phyloP scores from a whole-genome alignment of 2,888 invertebrate genomes.

The Xylota sylvarum region DNA sequence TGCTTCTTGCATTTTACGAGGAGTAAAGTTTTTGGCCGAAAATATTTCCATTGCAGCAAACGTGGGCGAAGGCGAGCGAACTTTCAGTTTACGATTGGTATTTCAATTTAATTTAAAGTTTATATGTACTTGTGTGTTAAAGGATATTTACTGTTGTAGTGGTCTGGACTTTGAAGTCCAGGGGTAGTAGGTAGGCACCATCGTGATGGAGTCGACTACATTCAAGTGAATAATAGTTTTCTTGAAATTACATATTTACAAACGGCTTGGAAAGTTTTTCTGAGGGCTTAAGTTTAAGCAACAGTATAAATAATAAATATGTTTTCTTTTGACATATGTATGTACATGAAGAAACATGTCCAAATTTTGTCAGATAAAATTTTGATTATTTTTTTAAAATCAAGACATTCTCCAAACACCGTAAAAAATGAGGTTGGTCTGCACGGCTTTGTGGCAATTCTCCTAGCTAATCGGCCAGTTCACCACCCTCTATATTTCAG shows the following conservation, averaged over 20 bases:
- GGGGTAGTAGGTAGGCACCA: not conserved
- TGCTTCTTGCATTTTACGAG: conserved; percentile 28
- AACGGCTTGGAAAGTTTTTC: not conserved
- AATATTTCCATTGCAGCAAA: conserved; percentile 17
- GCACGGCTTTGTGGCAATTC: too few relatives aligned
- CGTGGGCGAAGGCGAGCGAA: not conserved
- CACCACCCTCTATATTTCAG: too few relatives aligned
- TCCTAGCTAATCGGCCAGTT: too few relatives aligned
- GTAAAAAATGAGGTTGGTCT: too few relatives aligned
- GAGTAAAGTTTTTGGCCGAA: conserved; percentile 12
- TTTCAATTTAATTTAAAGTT: conserved; percentile 36
- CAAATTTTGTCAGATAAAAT: too few relatives aligned
- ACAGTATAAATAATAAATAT: not conserved
- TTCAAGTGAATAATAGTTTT: not conserved
- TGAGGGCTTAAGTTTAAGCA: not conserved
- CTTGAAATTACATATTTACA: not conserved
- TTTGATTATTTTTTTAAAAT: too few relatives aligned
- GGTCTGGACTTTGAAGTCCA: not conserved
- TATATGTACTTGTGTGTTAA: not conserved
- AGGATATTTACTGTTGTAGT: not conserved
- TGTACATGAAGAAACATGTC: not conserved
- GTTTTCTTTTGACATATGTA: too few relatives aligned
- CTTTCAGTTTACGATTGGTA: conserved; percentile 9
- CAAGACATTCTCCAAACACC: too few relatives aligned
- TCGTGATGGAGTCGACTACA: not conserved